phyloP scores from a whole-genome alignment of 2,797 vertebrate genomes.

The Betta splendens region DNA sequence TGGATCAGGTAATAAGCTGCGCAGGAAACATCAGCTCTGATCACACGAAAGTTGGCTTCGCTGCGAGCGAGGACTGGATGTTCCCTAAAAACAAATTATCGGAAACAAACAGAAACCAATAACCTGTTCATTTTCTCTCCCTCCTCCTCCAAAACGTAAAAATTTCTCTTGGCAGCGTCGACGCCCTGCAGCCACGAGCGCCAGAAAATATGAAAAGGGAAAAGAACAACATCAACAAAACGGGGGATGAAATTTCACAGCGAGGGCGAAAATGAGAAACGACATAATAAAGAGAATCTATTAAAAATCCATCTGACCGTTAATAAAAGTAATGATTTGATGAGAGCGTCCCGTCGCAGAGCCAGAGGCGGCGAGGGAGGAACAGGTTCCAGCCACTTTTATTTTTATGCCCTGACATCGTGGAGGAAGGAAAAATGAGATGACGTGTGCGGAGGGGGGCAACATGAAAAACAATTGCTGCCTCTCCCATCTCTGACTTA shows the following conservation, averaged over 20 bases:
- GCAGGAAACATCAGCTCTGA: background rate
- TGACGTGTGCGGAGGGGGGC: background rate
- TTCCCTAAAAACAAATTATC: slow-evolving; percentile 65
- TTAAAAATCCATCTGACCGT: slow-evolving; percentile 85
- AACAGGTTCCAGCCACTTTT: slow-evolving; percentile 46
- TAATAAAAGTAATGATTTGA: slow-evolving; percentile 85
- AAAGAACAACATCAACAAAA: slow-evolving; percentile 68
- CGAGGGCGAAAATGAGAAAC: slow-evolving; percentile 74
- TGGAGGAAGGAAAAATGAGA: slow-evolving; percentile 40
- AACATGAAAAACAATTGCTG: slow-evolving; percentile 74
- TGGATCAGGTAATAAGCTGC: slow-evolving; percentile 1
- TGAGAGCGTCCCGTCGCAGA: slow-evolving; percentile 62
- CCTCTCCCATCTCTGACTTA: slow-evolving; percentile 68
- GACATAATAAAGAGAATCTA: slow-evolving; percentile 83
- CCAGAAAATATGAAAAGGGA: slow-evolving; percentile 65
- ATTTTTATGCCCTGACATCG: slow-evolving; percentile 68
- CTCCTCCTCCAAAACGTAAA: slow-evolving; percentile 38
- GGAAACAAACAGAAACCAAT: slow-evolving; percentile 69
- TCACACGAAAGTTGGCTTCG: slow-evolving; percentile 9
- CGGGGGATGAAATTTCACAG: slow-evolving; percentile 54
- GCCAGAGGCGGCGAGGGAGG: slow-evolving; percentile 59
- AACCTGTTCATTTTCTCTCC: slow-evolving; percentile 24
- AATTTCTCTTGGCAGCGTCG: slow-evolving; percentile 18
- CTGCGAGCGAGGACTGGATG: slow-evolving; percentile 31
- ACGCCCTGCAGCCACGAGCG: slow-evolving; percentile 56